phyloP scores from a whole-genome alignment of 2,797 vertebrate species.

The Mormyrops attenuatus region DNA sequence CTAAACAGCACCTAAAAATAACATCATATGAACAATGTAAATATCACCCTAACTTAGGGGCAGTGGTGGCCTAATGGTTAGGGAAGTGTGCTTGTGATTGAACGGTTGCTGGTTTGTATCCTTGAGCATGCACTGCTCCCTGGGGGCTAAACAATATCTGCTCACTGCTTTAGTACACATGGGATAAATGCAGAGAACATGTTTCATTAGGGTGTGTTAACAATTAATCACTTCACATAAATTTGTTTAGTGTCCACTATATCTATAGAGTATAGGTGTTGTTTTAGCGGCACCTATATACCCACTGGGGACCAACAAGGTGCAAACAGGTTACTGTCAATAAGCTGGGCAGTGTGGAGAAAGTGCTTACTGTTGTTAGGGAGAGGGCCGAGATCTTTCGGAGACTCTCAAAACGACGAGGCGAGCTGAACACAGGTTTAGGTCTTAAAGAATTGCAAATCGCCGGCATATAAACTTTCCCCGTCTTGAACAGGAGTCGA shows the following conservation, averaged over 20 bases:
- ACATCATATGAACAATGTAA: not conserved
- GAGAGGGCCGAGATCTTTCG: not conserved
- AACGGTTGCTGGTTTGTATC: not conserved
- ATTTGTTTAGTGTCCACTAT: not conserved
- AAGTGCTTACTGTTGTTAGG: not conserved
- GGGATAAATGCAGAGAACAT: not conserved
- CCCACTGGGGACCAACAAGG: not conserved
- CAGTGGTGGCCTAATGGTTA: not conserved
- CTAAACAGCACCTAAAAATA: not conserved
- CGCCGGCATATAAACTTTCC: constrained; percentile 48
- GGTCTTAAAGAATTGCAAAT: constrained; percentile 55
- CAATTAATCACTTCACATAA: not conserved
- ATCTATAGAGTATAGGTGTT: not conserved
- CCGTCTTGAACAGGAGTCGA: constrained; percentile 44
- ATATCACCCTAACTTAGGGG: not conserved
- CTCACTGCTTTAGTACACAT: not conserved
- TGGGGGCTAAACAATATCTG: not conserved
- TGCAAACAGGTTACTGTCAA: not conserved
- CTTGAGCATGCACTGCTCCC: not conserved
- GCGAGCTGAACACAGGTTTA: constrained; percentile 11
- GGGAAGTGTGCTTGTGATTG: not conserved
- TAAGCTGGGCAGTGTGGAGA: not conserved
- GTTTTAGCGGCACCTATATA: not conserved
- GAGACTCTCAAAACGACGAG: not conserved
- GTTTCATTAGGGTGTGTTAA: not conserved